phyloP scores from a whole-genome alignment of 2,113 vertebrate species.

The Scophthalmus maximus region DNA sequence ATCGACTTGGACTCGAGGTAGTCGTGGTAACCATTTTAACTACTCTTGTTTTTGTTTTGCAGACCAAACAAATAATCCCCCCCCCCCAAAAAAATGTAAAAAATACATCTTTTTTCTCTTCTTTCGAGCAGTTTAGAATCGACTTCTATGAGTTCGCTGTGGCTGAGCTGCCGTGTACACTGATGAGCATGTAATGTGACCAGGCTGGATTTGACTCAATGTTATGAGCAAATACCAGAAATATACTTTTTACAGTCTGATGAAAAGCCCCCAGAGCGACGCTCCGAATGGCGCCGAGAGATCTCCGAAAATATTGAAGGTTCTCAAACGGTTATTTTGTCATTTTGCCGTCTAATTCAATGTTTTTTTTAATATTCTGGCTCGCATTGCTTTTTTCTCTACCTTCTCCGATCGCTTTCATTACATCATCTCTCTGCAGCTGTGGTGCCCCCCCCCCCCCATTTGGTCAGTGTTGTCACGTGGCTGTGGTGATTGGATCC shows the following conservation, averaged over 20 bases:
- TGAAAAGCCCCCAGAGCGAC: neutral
- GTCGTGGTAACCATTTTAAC: too few species aligned
- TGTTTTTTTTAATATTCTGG: slow-evolving; percentile 44
- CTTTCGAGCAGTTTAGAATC: neutral
- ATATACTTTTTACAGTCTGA: neutral
- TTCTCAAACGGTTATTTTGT: slow-evolving; percentile 18
- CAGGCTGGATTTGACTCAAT: neutral
- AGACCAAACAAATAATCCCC: too few species aligned
- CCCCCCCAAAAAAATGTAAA: too few species aligned
- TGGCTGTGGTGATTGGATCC: slow-evolving; percentile 74
- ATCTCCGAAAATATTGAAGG: neutral
- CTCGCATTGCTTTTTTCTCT: slow-evolving; percentile 27
- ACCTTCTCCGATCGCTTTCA: slow-evolving; percentile 28
- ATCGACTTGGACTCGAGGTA: too few species aligned
- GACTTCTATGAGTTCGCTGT: neutral
- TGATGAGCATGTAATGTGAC: neutral
- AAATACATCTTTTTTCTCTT: neutral
- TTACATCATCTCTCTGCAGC: slow-evolving; percentile 69
- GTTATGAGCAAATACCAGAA: neutral
- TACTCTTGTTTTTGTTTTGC: too few species aligned
- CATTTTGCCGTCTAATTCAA: slow-evolving; percentile 15
- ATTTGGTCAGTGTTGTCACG: slow-evolving; percentile 73
- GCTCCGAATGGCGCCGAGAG: slow-evolving; percentile 9
- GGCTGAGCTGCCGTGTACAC: neutral
- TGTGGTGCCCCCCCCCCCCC: slow-evolving; percentile 45